Base-by-base conservation (phyloP, 2,113 vertebrate genomes). In the Plecotus auritus region DNA sequence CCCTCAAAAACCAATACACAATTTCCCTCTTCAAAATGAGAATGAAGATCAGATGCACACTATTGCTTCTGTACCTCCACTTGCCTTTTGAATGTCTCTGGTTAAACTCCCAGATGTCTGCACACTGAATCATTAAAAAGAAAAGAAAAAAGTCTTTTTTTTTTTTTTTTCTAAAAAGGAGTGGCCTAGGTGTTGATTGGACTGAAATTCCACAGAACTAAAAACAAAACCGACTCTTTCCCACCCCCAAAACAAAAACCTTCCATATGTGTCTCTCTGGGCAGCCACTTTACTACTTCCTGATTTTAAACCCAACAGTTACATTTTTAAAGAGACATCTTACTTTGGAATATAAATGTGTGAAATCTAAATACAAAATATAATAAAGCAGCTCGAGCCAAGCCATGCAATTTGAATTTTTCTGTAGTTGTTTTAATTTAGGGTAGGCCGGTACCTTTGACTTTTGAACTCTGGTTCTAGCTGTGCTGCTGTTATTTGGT, bases 131-230 rank as follows among this genome's bases (percentile, higher is more conserved):
- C 66, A 74, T 84, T 47, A 45, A 83, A 76, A 78, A 40, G 47
- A n/a, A 35, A 64, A 67, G 45, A 77, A 77, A 69, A 14, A 32
- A n/a, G 73, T 9, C 16, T 85, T 92, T 78, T 22, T 54, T 49
- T 67, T 26, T 23, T 22, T 54, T 22, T 51, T 47, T 54, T 42
- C 64, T 28, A 4, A 4, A 40, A 88, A 86, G 74, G 37, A 51
- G 22, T 85, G 88, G 35, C 47, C 90, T 93, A 92, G 77, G 87
- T 94, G 86, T 94, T 96, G 94, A 95, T 94, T 95, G 85, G 70
- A 88, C 54, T 77, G 64, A 96, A 96, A 96, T 96, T 91, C 54
- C 72, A 85, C 66, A 96, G 61, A 95, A 94, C 56, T 82, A 37
- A 90, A 95, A 95, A 78, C 85, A 94, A 93, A 95, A 86, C 76